phyloP scores from a whole-genome alignment of 2,888 invertebrate species.

The Itoplectis maculator region DNA sequence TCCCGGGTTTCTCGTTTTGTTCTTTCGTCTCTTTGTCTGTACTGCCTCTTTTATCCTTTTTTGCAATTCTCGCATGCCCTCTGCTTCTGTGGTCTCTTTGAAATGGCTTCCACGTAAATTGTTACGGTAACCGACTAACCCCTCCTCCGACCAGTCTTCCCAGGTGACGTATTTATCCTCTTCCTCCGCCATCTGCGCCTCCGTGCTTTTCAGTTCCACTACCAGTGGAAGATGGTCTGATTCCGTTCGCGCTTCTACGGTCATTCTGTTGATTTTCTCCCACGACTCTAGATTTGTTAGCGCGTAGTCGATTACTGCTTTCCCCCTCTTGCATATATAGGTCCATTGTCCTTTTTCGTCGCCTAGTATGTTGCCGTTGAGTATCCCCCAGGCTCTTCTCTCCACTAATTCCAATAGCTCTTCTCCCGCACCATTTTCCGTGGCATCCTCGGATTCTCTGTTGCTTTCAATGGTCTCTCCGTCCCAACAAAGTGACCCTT shows the following conservation, averaged over 20 bases:
- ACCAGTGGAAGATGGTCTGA: conserved; percentile 15
- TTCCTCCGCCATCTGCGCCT: background rate
- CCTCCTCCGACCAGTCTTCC: conserved; percentile 13
- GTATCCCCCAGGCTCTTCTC: conserved; percentile 6
- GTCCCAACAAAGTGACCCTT: background rate
- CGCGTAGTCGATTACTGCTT: background rate
- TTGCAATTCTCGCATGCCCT: background rate
- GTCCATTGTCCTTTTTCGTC: conserved; percentile 22
- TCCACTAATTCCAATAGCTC: background rate
- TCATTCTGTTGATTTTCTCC: background rate
- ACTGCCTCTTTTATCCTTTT: background rate
- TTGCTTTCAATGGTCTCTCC: background rate
- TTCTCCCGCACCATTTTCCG: background rate
- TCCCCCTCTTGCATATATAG: background rate
- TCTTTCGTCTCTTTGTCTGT: background rate
- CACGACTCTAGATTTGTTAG: background rate
- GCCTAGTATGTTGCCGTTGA: conserved; percentile 16
- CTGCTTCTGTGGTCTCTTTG: background rate
- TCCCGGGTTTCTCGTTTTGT: background rate
- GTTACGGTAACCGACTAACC: background rate
- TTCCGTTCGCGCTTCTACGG: background rate
- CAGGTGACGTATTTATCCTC: background rate
- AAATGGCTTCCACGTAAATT: background rate
- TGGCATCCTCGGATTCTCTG: background rate
- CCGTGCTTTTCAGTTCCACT: conserved; percentile 1